Conservation (phyloP, 1,140 invertebrate genomes). For the Ridgeia piscesae region DNA sequence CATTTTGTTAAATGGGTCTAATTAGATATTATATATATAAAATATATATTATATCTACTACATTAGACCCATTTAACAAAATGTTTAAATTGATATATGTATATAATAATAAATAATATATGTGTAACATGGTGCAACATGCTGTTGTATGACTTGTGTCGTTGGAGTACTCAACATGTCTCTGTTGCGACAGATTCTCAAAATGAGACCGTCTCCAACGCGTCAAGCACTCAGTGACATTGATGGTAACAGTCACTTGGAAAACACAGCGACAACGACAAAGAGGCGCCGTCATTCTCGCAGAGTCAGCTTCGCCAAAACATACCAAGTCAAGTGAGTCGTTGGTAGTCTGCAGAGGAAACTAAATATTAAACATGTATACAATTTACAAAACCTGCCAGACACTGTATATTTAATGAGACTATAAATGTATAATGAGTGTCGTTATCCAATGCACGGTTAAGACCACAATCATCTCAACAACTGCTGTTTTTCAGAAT, state of each 20-base stretch:
- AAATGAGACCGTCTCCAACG: neutral
- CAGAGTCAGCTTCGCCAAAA: constrained; percentile 20
- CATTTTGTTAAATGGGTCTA: too few species aligned
- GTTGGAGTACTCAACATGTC: neutral
- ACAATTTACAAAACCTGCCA: too few species aligned
- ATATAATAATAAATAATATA: too few species aligned
- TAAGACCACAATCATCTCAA: too few species aligned
- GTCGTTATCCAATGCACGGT: too few species aligned
- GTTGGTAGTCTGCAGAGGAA: neutral
- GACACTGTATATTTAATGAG: too few species aligned
- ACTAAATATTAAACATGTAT: neutral
- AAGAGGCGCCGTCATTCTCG: neutral
- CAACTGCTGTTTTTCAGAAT: too few species aligned
- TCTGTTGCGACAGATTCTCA: constrained; percentile 20
- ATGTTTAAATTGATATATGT: too few species aligned
- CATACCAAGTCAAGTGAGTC: constrained; percentile 20
- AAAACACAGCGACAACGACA: neutral
- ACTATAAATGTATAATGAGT: too few species aligned
- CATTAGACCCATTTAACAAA: too few species aligned
- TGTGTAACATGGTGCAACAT: neutral
- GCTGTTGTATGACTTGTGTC: neutral
- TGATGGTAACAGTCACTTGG: neutral
- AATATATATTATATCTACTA: too few species aligned
- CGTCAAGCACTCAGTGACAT: constrained; percentile 12
- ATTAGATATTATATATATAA: too few species aligned